Conservation (phyloP, 1,140 invertebrate genomes). For the Ridgeia piscesae region DNA sequence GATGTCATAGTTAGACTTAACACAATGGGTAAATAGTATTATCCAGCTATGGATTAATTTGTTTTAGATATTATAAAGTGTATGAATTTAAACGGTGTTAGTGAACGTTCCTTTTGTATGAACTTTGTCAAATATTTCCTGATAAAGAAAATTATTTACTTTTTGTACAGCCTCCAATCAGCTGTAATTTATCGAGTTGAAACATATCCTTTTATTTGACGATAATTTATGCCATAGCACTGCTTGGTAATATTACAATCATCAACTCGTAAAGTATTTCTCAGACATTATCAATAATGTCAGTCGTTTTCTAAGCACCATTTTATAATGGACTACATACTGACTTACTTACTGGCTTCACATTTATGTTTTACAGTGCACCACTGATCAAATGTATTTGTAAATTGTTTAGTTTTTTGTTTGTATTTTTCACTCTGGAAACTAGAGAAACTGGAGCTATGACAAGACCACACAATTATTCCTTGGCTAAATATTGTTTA, state of each 20-base stretch:
- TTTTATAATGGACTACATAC: neutral
- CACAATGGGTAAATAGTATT: neutral
- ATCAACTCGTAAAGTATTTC: neutral
- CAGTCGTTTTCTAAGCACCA: neutral
- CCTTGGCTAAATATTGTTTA: neutral
- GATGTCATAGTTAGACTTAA: neutral
- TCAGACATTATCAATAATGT: neutral
- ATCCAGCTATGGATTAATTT: neutral
- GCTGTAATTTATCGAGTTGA: neutral
- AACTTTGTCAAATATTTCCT: neutral
- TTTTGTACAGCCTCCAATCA: neutral
- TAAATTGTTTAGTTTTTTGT: too few species aligned
- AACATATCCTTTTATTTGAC: neutral
- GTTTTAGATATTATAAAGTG: slow-evolving; percentile 6
- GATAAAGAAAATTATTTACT: too few species aligned
- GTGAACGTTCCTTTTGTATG: neutral
- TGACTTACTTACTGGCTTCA: neutral
- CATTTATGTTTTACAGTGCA: neutral
- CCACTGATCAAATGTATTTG: neutral
- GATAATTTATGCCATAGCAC: neutral
- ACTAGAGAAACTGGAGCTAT: neutral
- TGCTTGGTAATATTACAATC: neutral
- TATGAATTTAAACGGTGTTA: neutral
- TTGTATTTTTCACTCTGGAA: neutral
- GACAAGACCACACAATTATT: neutral